A percentile compares a stretch with the other conserved stretches of the same genome.
Evolutionary conservation across 2,797 vertebrate genomes (phyloP).

Genomic region (Malacoctenus gilli): DNA sequence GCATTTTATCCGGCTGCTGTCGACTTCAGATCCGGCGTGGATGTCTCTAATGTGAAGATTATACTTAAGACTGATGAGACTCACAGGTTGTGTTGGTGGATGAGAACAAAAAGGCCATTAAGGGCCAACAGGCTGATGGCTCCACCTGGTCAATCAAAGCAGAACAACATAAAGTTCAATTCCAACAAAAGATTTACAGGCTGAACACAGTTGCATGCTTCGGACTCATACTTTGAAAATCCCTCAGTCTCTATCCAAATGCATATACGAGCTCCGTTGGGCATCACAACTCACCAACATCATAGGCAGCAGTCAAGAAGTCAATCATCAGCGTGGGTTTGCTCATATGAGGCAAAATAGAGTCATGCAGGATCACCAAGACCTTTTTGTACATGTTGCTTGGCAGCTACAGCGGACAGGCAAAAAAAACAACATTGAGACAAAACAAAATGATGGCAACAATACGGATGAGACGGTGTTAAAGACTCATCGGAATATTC

Average conservation of each 20-base stretch:
- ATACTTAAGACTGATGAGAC: constrained; percentile 55
- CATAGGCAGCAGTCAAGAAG: constrained; percentile 92
- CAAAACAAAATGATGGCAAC: background rate
- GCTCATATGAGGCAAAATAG: constrained; percentile 92
- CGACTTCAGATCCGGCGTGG: no score
- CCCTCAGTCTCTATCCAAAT: no score
- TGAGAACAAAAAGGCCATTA: constrained; percentile 94
- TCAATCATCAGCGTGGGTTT: constrained; percentile 94
- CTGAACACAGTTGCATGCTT: no score
- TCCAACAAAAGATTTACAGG: no score
- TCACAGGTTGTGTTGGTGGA: constrained; percentile 97
- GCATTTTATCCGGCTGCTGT: no score
- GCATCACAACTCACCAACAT: constrained; percentile 88
- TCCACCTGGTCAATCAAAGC: constrained; percentile 82
- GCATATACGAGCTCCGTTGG: no score
- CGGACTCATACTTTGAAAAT: no score
- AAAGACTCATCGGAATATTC: background rate
- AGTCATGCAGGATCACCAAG: constrained; percentile 90
- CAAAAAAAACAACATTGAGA: background rate
- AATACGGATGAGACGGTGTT: background rate
- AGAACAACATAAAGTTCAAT: background rate
- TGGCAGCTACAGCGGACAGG: constrained; percentile 82
- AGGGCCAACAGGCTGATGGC: constrained; percentile 94
- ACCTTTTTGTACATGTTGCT: constrained; percentile 91
- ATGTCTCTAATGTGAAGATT: no score